Base-by-base conservation (phyloP, 2,113 vertebrate species). In the Megaleporinus macrocephalus region DNA sequence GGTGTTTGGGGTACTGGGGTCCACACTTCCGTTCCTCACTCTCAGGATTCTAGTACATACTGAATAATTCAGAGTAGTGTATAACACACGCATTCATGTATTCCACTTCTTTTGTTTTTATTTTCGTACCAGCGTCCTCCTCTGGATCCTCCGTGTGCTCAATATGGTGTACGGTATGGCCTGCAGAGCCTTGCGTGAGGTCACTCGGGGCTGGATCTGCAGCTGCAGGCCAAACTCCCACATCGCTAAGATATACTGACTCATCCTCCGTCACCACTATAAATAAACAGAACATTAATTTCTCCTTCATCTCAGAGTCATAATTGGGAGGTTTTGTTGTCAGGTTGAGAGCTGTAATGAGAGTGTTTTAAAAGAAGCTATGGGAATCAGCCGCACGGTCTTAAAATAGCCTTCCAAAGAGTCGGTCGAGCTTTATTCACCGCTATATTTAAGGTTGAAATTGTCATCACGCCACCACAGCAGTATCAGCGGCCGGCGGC, bases 221-320 rank as follows among this genome's bases (percentile, higher is more conserved):
- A 44, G 22, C 57, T 33, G 20, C 20, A 24, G 36, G 41, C n/a
- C 9, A 20, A 7, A 33, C 29, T 74, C 20, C 51, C 11, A 74
- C 47, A 55, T 53, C 16, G 6, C 11, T 10, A 15, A 24, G 22
- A 57, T 1, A 15, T 27, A 36, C 49, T 79, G 77, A 79, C 51
- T 79, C 49, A 69, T 68, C 29, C 16, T 33, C 6, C 6, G 26
- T 57, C 29, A 36, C 2, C 13, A 30, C 65, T 26, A 69, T 69
- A 51, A 79, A 69, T 26, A 79, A 79, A 41, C 65, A 79, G 66
- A 41, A 18, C 30, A 0, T 55, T 69, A 24, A 27, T 70, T 78
- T 55, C 20, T 24, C 6, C 24, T 70, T 20, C 20, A 29, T 36
- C 33, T 59, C 9, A 22, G 9, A 79, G 14, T 70, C 51, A 36